Conservation (phyloP, 2,797 vertebrate species). For the Morus bassanus region DNA sequence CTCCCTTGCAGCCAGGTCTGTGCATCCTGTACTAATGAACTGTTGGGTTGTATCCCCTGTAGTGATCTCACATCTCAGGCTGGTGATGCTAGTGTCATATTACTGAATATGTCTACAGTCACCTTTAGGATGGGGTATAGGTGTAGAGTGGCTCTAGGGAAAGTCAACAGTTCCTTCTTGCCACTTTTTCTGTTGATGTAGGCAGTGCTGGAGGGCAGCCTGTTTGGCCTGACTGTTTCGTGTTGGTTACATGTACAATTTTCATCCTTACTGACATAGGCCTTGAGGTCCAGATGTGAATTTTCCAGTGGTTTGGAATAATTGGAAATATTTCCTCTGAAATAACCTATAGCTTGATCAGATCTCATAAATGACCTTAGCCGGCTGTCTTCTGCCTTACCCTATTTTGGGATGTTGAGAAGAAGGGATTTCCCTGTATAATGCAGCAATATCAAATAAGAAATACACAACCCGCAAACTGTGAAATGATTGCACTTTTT, state of each 20-base stretch:
- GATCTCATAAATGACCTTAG: not conserved
- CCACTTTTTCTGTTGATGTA: not conserved
- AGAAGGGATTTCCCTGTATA: not conserved
- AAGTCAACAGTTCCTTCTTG: not conserved
- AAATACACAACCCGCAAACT: not conserved
- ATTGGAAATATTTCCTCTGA: not conserved
- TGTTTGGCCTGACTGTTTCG: not conserved
- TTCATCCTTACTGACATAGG: not conserved
- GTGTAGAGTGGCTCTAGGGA: not conserved
- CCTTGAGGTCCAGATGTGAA: not conserved
- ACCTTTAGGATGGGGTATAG: too few species aligned
- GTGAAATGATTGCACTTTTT: not conserved
- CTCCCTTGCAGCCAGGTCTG: not conserved
- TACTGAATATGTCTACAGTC: not conserved
- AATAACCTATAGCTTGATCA: not conserved
- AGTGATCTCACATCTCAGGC: not conserved
- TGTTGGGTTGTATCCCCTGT: not conserved
- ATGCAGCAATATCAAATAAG: not conserved
- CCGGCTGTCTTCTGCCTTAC: not conserved
- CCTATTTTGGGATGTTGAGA: not conserved
- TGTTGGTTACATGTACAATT: not conserved
- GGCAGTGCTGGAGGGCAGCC: not conserved
- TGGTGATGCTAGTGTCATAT: not conserved
- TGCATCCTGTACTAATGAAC: too few species aligned
- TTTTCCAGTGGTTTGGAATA: not conserved